Conservation (phyloP, 2,888 invertebrate genomes). For the Schrankia costaestrigalis region DNA sequence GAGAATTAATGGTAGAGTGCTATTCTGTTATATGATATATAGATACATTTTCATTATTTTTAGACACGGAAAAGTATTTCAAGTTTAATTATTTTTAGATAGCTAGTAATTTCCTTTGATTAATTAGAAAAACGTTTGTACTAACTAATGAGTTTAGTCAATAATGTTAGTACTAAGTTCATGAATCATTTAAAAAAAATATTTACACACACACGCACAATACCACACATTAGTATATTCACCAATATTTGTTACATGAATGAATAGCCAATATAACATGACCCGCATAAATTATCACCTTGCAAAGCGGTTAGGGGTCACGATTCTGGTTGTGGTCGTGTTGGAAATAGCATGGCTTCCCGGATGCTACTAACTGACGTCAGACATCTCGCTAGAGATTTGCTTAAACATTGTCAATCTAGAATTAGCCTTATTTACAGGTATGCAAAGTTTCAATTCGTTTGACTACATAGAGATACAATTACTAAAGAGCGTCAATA, state of each 20-base stretch:
- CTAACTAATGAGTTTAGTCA: conserved; percentile 9
- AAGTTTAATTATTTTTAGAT: no score
- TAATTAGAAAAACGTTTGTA: no score
- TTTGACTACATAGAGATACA: conserved; percentile 5
- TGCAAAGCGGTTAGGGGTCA: conserved; percentile 17
- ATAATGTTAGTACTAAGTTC: conserved; percentile 16
- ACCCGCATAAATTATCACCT: conserved; percentile 13
- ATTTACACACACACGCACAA: conserved; percentile 12
- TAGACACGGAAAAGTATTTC: no score
- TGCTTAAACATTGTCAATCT: conserved; percentile 48
- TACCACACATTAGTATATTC: conserved; percentile 10
- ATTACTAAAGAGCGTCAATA: conserved; percentile 1
- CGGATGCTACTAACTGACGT: conserved; percentile 70
- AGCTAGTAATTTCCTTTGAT: no score
- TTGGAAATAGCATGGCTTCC: conserved; percentile 73
- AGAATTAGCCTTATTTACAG: conserved; percentile 43
- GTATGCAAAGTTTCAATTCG: conserved; percentile 38
- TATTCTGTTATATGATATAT: no score
- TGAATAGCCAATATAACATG: conserved; percentile 25
- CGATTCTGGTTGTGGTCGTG: conserved; percentile 30
- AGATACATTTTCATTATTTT: neutral
- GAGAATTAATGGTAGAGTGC: conserved; percentile 11
- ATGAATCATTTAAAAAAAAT: conserved; percentile 6
- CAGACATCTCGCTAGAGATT: conserved; percentile 63
- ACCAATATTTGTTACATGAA: conserved; percentile 17